Percentiles rank a stretch among this genome's conserved stretches.
Evolutionary conservation across 1,140 invertebrate species (phyloP).

Genomic region (Drosophila parabipectinata): DNA sequence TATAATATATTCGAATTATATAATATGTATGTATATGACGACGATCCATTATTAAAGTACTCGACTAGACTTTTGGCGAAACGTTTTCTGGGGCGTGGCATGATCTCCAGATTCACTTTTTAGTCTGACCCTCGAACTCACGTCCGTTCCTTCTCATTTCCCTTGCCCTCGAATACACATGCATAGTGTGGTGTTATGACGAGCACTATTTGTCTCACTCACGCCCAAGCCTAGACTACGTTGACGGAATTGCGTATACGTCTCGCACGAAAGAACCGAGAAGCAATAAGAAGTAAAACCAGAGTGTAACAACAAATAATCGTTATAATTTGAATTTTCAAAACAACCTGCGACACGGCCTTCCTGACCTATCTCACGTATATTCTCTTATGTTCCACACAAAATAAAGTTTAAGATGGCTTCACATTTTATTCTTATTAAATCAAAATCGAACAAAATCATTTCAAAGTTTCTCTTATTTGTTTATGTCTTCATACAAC

Average conservation of each 20-base stretch:
- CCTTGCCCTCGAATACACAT: neutral
- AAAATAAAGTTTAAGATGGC: neutral
- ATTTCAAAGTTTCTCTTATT: neutral
- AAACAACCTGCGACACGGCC: too few species aligned
- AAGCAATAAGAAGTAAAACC: neutral
- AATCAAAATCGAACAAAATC: neutral
- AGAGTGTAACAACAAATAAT: too few species aligned
- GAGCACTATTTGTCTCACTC: neutral
- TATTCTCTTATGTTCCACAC: neutral
- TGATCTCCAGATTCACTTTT: too few species aligned
- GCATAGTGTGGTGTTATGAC: neutral
- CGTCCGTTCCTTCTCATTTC: neutral
- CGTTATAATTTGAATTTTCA: too few species aligned
- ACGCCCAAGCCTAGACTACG: neutral
- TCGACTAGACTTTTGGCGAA: too few species aligned
- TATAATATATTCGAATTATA: too few species aligned
- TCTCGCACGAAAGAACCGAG: constrained; percentile 2
- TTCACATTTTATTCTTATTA: neutral
- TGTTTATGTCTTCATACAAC: neutral
- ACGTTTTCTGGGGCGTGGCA: too few species aligned
- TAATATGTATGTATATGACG: too few species aligned
- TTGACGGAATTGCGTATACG: neutral
- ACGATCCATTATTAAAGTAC: too few species aligned
- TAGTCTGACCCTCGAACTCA: too few species aligned
- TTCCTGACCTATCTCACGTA: neutral